phyloP scores from a whole-genome alignment of 2,797 vertebrate species.

The Leptatherina wallacei region DNA sequence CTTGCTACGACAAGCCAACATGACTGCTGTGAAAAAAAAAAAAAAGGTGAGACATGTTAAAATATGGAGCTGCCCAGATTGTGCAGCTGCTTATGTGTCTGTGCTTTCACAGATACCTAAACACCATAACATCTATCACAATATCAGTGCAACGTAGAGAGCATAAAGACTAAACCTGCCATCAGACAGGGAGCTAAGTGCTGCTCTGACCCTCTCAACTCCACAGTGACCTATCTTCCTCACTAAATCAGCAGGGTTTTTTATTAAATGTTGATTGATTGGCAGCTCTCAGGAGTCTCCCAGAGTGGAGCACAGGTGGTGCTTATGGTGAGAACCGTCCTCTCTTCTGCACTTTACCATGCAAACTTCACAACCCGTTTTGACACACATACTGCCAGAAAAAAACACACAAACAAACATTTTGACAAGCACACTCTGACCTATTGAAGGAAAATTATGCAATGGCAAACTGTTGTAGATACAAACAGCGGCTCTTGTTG shows the following conservation, averaged over 20 bases:
- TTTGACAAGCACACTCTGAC: not conserved
- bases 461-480: conserved; percentile 18
- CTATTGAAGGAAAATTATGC: not conserved
- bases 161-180: conserved; percentile 13
- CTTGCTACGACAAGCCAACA: not conserved
- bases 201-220: conserved; percentile 51
- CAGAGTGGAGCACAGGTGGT: conserved; percentile 79
- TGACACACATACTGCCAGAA: not conserved
- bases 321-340: conserved; percentile 76
- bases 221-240: conserved; percentile 64
- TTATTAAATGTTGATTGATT: conserved; percentile 84
- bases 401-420: not conserved
- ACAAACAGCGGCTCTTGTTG: conserved; percentile 25
- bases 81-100: not conserved
- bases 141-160: conserved; percentile 4
- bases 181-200: conserved; percentile 18
- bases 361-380: conserved; percentile 40
- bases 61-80: not conserved
- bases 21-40: not conserved
- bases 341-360: conserved; percentile 48
- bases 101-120: not conserved
- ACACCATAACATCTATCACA: not conserved
- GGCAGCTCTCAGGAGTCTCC: conserved; percentile 80
- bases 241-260: conserved; percentile 66
- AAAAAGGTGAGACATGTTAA: not conserved